Base-by-base conservation (phyloP, 2,888 invertebrate genomes). In the Cosmia pyralina region DNA sequence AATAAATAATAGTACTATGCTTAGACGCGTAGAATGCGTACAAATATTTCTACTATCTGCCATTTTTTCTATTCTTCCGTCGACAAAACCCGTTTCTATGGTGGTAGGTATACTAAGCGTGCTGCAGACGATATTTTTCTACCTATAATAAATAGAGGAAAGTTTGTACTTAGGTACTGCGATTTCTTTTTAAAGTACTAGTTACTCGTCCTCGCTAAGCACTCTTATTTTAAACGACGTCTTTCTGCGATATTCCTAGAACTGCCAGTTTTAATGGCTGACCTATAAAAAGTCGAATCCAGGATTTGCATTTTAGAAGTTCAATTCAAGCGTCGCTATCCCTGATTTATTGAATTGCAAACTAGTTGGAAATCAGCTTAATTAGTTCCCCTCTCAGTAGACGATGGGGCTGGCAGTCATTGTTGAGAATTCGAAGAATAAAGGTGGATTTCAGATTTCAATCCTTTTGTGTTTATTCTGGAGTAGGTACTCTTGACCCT, bases 301-400 rank as follows among this genome's bases (percentile, higher is more conserved):
- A n/a, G 34, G 17, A 72, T 80, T 82, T 82, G 65, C 72, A 82
- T 72, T 82, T 77, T 55, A 63, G 83, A 78, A 72, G 53, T 72
- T 69, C 44, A 58, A 69, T 63, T 78, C 64, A 57, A 71, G 60
- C 62, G 41, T 77, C 68, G 65, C 82, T 72, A 72, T 66, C 50
- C 57, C 44, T 62, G 68, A 80, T 82, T 77, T 75, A 65, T 71
- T 72, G 71, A 77, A 65, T 71, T 64, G 46, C 57, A 48, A 67
- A 82, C 59, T 72, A 50, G 52, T 77, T 79, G 58, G 28, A 46
- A 72, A 77, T 77, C 64, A 60, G 78, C 57, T 68, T 66, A 65
- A 82, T 82, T 72, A 57, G 15, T 63, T 15, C 48, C 15, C 22
- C 17, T 13, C 28, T 38, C n/a, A 15, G 13, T 1, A 19, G 41